Base-by-base conservation (phyloP, 2,888 invertebrate genomes). In the Pristionchus entomophagus region DNA sequence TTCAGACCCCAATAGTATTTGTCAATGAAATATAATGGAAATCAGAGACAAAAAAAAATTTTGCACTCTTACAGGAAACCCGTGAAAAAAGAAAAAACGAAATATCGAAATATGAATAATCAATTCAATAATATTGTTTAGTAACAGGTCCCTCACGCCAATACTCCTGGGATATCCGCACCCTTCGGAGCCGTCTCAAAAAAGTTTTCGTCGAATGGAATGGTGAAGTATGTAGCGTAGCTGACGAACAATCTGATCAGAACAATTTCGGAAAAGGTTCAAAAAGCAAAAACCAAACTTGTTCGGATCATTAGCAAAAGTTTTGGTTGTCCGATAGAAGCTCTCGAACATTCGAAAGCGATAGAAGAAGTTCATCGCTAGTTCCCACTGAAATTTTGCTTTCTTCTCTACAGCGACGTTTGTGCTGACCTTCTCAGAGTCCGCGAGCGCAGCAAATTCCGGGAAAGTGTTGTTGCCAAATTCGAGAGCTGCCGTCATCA, bases 311-410 rank as follows among this genome's bases (percentile, higher is more conserved):
- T 45, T 14, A 0, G 45, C n/a, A 26, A 73, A 73, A 12, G 41
- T n/a, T 5, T 73, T 73, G 26, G 10, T 73, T 0, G 73, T 41
- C 12, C 73, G 73, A 45, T 45, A 14, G 12, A 22, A n/a, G 0
- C n/a, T 26, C 26, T 73, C 73, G 73, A 73, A 73, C 41, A 73
- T 73, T 8, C 73, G 73, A 26, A 73, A 73, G 0, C 41, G 73
- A 26, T 73, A 73, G 73, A 73, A 73, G 45, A 73, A 73, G 26
- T 73, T 73, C 26, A 45, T n/a, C 12, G 41, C 45, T 1, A 73
- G 38, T 45, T 38, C 41, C 73, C 73, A 73, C 73, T 73, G 41
- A 45, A 73, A 45, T 45, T 45, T n/a, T n/a, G n/a, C n/a, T n/a
- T n/a, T n/a, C n/a, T n/a, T n/a, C n/a, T n/a, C n/a, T n/a, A n/a